Percentiles rank a stretch among this genome's conserved stretches.
phyloP scores from a whole-genome alignment of 2,113 vertebrate genomes.

The Glaucidium brasilianum region DNA sequence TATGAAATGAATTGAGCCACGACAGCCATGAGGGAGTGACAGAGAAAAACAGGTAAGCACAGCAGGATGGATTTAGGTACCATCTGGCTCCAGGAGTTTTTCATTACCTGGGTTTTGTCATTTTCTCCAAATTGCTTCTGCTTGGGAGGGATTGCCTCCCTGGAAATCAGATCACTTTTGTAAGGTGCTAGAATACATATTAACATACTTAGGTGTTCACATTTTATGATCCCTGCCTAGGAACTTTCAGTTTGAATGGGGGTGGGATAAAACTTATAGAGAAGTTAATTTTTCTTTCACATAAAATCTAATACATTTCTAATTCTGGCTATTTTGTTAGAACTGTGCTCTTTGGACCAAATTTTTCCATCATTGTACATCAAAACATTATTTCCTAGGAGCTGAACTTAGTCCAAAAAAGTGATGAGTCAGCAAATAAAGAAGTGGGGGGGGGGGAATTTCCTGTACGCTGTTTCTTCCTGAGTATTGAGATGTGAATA shows the following conservation, averaged over 20 bases:
- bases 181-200: neutral
- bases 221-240: neutral
- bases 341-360: neutral
- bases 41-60: conserved; percentile 20
- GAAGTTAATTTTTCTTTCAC: neutral
- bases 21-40: neutral
- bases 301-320: neutral
- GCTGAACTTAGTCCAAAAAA: neutral
- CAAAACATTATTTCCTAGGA: neutral
- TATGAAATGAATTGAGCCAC: neutral
- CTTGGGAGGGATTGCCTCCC: neutral
- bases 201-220: neutral
- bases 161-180: neutral
- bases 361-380: neutral
- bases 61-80: neutral
- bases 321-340: neutral
- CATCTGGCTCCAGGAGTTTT: neutral
- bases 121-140: neutral
- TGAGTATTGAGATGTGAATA: neutral
- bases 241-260: neutral
- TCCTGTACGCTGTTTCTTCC: neutral
- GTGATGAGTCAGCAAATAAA: neutral
- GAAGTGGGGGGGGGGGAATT: neutral
- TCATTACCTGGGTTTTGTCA: neutral
- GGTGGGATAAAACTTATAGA: neutral